These are phyloP conservation scores for Geotrypetes seraphini DNA, from an alignment of 2,797 vertebrate species.

Conservation along the genomic window DNA sequence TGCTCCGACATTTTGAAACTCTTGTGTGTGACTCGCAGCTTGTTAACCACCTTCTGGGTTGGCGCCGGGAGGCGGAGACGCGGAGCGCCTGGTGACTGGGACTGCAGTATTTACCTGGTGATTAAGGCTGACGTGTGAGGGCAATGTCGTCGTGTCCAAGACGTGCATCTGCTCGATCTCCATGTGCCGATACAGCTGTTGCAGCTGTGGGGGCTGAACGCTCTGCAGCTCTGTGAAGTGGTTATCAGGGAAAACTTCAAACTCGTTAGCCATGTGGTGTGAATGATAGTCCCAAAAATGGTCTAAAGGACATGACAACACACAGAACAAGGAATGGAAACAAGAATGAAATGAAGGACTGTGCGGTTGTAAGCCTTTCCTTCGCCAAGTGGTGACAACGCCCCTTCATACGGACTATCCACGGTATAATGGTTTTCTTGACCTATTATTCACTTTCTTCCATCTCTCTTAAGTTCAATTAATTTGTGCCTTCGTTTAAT, in stretches of 20 bases:
- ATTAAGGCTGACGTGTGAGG: slow-evolving; percentile 43
- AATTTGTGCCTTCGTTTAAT: too few species aligned
- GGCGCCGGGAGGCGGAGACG: too few species aligned
- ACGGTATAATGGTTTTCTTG: too few species aligned
- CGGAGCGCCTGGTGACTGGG: not conserved
- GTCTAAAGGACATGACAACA: slow-evolving; percentile 44
- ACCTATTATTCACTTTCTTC: too few species aligned
- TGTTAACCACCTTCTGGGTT: too few species aligned
- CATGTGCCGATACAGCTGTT: slow-evolving; percentile 75
- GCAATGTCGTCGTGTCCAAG: slow-evolving; percentile 73
- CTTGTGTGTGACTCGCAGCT: too few species aligned
- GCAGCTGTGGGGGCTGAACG: slow-evolving; percentile 79
- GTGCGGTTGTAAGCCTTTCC: too few species aligned
- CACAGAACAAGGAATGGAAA: not conserved
- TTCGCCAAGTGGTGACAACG: not conserved
- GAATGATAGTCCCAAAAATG: slow-evolving; percentile 87
- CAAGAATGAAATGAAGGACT: not conserved
- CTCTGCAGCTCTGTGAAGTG: slow-evolving; percentile 96
- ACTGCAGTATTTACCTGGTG: slow-evolving; percentile 46
- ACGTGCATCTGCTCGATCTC: slow-evolving; percentile 78
- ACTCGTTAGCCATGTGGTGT: slow-evolving; percentile 74
- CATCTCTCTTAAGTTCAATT: too few species aligned
- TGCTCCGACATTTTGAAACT: too few species aligned
- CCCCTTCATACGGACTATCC: slow-evolving; percentile 9
- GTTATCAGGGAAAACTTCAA: slow-evolving; percentile 78